These are phyloP conservation scores for Pseudachorutes palmiensis DNA, from an alignment of 1,140 invertebrate genomes.

Conservation along the genomic window DNA sequence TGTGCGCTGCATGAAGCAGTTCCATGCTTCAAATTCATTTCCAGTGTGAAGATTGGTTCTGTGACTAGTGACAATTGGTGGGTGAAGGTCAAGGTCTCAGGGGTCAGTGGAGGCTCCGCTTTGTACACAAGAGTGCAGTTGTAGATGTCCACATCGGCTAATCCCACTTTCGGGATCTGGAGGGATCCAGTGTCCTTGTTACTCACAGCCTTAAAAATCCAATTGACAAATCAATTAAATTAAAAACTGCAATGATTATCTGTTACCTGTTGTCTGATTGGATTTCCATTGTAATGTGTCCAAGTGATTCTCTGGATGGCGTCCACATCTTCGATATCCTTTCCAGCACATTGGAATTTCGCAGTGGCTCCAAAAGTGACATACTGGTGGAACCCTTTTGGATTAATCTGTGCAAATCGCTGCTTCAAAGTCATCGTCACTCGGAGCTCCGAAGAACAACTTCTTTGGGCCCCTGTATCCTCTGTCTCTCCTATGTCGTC, in stretches of 20 bases:
- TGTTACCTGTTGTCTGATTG: no score
- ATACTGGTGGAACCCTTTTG: slow-evolving; percentile 2
- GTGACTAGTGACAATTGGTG: slow-evolving; percentile 1
- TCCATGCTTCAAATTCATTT: background rate
- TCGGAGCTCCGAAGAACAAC: background rate
- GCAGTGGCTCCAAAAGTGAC: background rate
- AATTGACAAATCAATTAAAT: no score
- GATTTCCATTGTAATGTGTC: slow-evolving; percentile 6
- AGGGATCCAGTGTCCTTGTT: background rate
- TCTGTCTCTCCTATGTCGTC: background rate
- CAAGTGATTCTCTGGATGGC: background rate
- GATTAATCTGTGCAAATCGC: background rate
- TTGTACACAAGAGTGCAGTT: slow-evolving; percentile 1
- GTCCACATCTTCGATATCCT: background rate
- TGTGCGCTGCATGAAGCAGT: background rate
- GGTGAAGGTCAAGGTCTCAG: background rate
- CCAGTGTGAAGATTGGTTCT: background rate
- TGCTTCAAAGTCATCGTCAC: background rate
- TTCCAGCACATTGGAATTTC: background rate
- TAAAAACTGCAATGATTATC: no score
- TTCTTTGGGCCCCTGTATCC: background rate
- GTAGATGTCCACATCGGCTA: background rate
- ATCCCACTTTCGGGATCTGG: background rate
- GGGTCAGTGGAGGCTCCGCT: background rate
- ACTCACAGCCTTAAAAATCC: background rate